Conservation (phyloP, 2,888 invertebrate species). For the Pocota personata region DNA sequence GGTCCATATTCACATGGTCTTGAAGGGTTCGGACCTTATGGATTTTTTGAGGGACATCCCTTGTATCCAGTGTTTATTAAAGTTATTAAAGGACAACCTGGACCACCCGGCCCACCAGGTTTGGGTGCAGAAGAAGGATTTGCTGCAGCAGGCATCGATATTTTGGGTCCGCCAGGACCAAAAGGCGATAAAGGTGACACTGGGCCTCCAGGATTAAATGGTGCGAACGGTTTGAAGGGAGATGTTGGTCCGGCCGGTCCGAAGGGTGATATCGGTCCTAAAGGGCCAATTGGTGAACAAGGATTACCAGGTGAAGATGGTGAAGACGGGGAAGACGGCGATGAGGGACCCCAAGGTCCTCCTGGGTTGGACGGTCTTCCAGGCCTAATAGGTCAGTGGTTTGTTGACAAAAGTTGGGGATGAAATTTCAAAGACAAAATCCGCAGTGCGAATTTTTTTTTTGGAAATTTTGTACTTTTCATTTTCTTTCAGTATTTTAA, state of each 20-base stretch:
- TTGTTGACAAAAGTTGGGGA: too few species aligned
- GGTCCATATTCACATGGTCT: neutral
- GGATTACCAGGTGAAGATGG: conserved; percentile 44
- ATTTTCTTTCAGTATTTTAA: too few species aligned
- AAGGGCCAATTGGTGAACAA: conserved; percentile 54
- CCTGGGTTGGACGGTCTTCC: too few species aligned
- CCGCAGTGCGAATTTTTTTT: too few species aligned
- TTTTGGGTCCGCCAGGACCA: conserved; percentile 29
- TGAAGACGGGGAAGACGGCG: conserved; percentile 46
- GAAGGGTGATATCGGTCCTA: neutral
- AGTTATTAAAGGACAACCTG: conserved; percentile 30
- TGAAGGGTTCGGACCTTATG: neutral
- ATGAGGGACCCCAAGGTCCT: neutral
- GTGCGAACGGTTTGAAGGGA: conserved; percentile 30
- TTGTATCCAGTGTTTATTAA: conserved; percentile 31
- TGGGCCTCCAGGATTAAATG: conserved; percentile 19
- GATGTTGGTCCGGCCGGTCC: conserved; percentile 12
- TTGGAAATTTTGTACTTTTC: too few species aligned
- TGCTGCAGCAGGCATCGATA: conserved; percentile 8
- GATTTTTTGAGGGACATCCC: conserved; percentile 2
- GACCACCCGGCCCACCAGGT: conserved; percentile 15
- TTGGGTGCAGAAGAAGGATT: neutral
- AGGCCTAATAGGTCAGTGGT: too few species aligned
- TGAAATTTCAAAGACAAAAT: too few species aligned
- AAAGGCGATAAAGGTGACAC: conserved; percentile 42